Evolutionary conservation across 2,113 vertebrate genomes (phyloP).

Genomic region (Gorsachius goisagi): DNA sequence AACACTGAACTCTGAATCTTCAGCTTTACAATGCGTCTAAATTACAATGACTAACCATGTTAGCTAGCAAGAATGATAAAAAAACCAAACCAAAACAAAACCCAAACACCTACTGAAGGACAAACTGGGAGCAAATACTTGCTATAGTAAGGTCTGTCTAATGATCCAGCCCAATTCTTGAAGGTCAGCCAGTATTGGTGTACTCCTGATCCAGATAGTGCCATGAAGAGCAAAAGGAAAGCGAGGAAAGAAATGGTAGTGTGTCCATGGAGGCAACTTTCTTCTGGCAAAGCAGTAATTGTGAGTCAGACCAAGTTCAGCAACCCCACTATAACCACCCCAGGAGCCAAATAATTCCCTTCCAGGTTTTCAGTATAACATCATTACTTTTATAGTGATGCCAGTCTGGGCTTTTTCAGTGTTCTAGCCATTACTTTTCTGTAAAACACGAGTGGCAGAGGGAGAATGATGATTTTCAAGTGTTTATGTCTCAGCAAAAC

Average conservation of each 20-base stretch:
- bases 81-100: neutral
- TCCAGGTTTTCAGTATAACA: neutral
- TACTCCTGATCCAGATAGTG: neutral
- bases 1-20: neutral
- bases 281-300: neutral
- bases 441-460: neutral
- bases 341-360: neutral
- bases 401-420: neutral
- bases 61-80: neutral
- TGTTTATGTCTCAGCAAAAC: neutral
- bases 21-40: neutral
- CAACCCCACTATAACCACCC: neutral
- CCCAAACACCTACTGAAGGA: neutral
- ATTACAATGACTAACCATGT: neutral
- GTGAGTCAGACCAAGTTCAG: neutral
- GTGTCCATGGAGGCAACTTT: neutral
- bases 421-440: neutral
- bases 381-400: neutral
- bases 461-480: neutral
- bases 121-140: neutral
- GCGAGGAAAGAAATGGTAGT: neutral
- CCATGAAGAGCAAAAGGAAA: neutral
- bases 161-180: neutral
- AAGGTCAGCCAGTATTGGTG: neutral
- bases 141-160: neutral